Conservation (phyloP, 2,797 vertebrate species). For the Numenius phaeopus region DNA sequence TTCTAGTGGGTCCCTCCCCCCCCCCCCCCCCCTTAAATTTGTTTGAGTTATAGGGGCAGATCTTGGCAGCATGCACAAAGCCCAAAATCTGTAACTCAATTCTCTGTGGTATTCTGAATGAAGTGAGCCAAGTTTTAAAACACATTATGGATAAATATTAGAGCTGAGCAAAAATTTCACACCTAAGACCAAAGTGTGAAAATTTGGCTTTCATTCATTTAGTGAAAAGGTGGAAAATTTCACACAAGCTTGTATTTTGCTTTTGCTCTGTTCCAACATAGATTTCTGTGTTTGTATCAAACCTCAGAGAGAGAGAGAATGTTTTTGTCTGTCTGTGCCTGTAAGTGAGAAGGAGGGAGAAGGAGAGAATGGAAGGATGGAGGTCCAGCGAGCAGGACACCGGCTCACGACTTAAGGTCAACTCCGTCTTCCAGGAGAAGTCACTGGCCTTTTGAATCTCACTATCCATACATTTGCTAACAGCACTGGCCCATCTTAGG, state of each 20-base stretch:
- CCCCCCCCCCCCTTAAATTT: not conserved
- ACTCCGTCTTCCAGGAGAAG: not conserved
- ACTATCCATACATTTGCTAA: fast-evolving
- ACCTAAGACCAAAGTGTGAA: constrained; percentile 66
- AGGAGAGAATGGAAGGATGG: not conserved
- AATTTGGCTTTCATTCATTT: constrained; percentile 65
- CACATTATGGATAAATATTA: constrained; percentile 58
- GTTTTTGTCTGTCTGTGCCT: not conserved
- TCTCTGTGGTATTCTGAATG: constrained; percentile 52
- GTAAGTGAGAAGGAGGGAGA: not conserved
- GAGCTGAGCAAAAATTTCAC: constrained; percentile 60
- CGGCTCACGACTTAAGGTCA: not conserved
- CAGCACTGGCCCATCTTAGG: not conserved
- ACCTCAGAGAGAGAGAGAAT: not conserved
- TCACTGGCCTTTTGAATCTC: not conserved
- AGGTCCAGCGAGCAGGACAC: not conserved
- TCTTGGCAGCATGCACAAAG: constrained; percentile 62
- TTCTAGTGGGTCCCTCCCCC: not conserved
- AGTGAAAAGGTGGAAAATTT: constrained; percentile 64
- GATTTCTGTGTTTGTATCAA: not conserved
- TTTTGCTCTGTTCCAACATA: constrained; percentile 17
- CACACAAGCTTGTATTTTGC: constrained; percentile 51
- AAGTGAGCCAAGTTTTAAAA: constrained; percentile 52
- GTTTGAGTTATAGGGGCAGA: constrained; percentile 65
- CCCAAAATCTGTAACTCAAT: constrained; percentile 60